These are phyloP conservation scores for Scaptomyza caliginosa DNA, from an alignment of 2,888 invertebrate genomes.

Conservation along the genomic window DNA sequence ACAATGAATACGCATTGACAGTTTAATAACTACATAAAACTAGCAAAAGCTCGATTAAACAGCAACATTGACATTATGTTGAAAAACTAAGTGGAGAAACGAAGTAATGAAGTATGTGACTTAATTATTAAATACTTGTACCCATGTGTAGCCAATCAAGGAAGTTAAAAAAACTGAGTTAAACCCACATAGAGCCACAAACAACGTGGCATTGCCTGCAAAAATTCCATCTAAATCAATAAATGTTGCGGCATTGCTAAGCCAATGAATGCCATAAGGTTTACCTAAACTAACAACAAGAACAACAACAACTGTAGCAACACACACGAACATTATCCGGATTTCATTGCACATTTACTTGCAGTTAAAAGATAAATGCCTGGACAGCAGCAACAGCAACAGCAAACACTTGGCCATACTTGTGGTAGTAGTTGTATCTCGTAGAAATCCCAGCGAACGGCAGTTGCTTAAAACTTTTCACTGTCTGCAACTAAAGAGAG, in stretches of 20 bases:
- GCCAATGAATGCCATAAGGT: conserved; percentile 38
- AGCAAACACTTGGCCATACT: conserved; percentile 5
- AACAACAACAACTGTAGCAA: neutral
- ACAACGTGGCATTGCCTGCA: neutral
- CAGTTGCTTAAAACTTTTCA: conserved; percentile 50
- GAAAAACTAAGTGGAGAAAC: neutral
- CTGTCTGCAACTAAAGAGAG: conserved; percentile 6
- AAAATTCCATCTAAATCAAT: conserved; percentile 50
- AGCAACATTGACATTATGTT: no score
- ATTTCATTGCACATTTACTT: conserved; percentile 42
- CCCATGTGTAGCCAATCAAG: neutral
- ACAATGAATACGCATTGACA: no score
- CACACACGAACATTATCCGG: conserved; percentile 29
- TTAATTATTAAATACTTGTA: neutral
- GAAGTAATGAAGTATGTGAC: neutral
- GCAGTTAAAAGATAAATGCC: conserved; percentile 55
- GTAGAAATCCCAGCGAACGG: conserved; percentile 36
- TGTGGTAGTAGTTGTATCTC: neutral
- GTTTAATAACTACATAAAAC: neutral
- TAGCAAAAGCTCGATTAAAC: no score
- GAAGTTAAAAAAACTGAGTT: neutral
- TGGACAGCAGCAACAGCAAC: conserved; percentile 30
- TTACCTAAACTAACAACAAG: conserved; percentile 16
- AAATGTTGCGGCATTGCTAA: conserved; percentile 43
- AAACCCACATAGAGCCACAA: neutral